These are phyloP conservation scores for Adela reaumurella DNA, from an alignment of 2,888 invertebrate genomes.

Conservation along the genomic window DNA sequence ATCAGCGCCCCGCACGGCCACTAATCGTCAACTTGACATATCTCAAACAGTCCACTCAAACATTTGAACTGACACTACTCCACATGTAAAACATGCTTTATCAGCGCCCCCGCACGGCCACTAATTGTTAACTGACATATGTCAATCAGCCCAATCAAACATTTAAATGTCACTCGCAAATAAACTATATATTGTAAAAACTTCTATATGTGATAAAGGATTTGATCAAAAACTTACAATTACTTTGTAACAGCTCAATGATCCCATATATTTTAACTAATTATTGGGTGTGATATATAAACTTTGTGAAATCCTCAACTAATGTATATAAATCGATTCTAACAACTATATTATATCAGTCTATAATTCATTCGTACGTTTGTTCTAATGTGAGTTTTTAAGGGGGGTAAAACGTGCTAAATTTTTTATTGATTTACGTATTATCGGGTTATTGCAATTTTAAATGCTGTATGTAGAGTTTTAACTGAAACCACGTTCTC, in stretches of 20 bases:
- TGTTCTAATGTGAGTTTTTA: slow-evolving; percentile 7
- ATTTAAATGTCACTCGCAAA: neutral
- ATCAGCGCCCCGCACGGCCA: too few relatives aligned
- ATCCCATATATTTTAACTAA: slow-evolving; percentile 10
- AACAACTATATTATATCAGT: slow-evolving; percentile 39
- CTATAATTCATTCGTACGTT: slow-evolving; percentile 53
- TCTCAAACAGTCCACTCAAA: too few relatives aligned
- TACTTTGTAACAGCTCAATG: neutral
- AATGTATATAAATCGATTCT: slow-evolving; percentile 45
- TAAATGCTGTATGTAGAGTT: neutral
- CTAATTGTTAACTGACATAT: too few relatives aligned
- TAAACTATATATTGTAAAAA: neutral
- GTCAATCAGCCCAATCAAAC: neutral
- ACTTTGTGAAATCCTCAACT: slow-evolving; percentile 55
- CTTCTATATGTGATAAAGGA: neutral
- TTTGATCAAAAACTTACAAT: neutral
- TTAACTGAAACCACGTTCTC: neutral
- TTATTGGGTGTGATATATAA: slow-evolving; percentile 25
- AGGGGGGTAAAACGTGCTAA: neutral
- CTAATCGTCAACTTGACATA: too few relatives aligned
- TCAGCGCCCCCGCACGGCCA: too few relatives aligned
- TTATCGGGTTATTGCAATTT: neutral
- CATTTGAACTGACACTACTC: slow-evolving; percentile 74
- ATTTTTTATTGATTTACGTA: neutral
- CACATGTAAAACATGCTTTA: slow-evolving; percentile 79